phyloP scores from a whole-genome alignment of 2,797 vertebrate species.

The Ciconia nigra region DNA sequence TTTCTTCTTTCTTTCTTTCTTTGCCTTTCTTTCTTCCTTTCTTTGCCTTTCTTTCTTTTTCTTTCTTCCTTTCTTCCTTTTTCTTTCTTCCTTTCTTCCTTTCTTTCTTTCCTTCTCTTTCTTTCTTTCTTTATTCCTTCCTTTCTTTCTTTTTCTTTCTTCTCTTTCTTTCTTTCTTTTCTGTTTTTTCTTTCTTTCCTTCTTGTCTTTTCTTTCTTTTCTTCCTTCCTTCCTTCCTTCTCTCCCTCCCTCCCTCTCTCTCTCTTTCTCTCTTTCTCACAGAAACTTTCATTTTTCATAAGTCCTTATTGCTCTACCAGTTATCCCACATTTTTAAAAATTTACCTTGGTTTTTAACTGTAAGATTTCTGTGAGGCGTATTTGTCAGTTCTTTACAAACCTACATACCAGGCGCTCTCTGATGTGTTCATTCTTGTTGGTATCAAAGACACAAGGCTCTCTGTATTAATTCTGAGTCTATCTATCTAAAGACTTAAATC shows the following conservation, averaged over 20 bases:
- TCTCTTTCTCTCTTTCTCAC: background rate
- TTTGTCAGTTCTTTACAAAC: slow-evolving; percentile 36
- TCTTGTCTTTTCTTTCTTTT: too few species aligned
- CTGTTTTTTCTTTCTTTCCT: too few species aligned
- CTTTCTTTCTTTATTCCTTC: too few species aligned
- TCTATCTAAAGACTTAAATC: slow-evolving; percentile 17
- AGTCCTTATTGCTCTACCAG: background rate
- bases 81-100: background rate
- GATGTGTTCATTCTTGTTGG: slow-evolving; percentile 11
- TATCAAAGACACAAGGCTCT: slow-evolving; percentile 22
- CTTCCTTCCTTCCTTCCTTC: fast-evolving
- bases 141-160: too few species aligned
- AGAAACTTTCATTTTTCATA: background rate
- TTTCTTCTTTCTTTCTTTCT: too few species aligned
- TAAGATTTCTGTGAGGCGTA: background rate
- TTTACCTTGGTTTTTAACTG: slow-evolving; percentile 13
- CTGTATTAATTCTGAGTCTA: slow-evolving; percentile 14
- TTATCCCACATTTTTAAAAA: background rate
- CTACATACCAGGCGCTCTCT: background rate
- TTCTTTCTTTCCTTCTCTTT: too few species aligned
- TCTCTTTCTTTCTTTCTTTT: too few species aligned
- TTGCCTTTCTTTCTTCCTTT: fast-evolving
- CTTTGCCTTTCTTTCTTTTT: fast-evolving
- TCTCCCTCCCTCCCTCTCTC: fast-evolving
- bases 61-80: fast-evolving